Evolutionary conservation across 2,888 invertebrate species (phyloP), one percentile per base, ranked within the genome.

Genomic region (Suillia variegata): DNA sequence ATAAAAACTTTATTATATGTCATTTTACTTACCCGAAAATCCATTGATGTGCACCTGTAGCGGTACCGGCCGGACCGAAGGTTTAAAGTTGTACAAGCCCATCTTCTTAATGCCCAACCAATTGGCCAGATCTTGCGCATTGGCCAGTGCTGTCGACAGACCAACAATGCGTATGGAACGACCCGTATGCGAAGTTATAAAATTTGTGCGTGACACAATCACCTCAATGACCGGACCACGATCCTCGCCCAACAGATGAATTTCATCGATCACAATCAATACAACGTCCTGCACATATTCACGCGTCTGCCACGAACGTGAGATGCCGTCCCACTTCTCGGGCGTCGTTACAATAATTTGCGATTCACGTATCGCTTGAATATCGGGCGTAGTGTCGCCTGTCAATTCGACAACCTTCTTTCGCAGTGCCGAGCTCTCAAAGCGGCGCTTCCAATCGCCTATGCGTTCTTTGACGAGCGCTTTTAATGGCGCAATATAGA

Each of bases 261-360:
- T 98, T 84, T 99, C 99, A 80, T 99, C 99, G 66, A 99, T 98
- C 26, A 99, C 90, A 64, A 98, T 92, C 6, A 98, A 84, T 0
- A 92, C 90, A 0, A 98, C 96, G 72, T 94, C 88, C 58, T 89
- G 87, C 0, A 99, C 98, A 75, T 98, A 99, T 80, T 90, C 91
- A 69, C 99, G 87, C 0, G 95, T 97, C 78, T 98, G 96, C 98
- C 98, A 99, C 63, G 95, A 96, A 61, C 98, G 87, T 82, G 96
- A 97, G 74, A 99, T 94, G 56, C 98, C 98, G 82, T 99, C 99
- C 99, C 99, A 99, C 81, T 99, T 99, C 83, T 99, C 99, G 0
- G 99, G 99, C 0, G 99, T 99, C 0, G 99, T 99, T 0, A 99
- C 96, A 68, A 99, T 98, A 1, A 99, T 89, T 78, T 94, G 91